A percentile compares a stretch with the other conserved stretches of the same genome.
phyloP scores from a whole-genome alignment of 2,113 vertebrate species.

The Malurus melanocephalus region DNA sequence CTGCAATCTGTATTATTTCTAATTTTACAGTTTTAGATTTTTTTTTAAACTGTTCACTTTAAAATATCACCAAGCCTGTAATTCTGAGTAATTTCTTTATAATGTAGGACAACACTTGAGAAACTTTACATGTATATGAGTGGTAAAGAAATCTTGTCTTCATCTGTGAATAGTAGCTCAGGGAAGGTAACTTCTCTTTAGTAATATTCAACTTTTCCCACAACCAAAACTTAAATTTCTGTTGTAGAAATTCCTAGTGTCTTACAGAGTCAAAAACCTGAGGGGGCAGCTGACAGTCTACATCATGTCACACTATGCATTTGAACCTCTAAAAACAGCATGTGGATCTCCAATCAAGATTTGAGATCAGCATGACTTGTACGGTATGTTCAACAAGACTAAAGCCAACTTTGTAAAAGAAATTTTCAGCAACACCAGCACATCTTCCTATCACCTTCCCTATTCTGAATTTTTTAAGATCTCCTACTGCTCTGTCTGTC shows the following conservation, averaged over 20 bases:
- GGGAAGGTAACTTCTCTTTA: background rate
- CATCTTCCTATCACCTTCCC: background rate
- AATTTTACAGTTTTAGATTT: background rate
- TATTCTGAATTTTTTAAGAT: background rate
- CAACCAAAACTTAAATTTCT: background rate
- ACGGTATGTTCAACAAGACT: background rate
- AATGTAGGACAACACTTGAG: background rate
- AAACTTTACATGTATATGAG: background rate
- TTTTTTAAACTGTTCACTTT: conserved; percentile 2
- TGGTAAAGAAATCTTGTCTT: background rate
- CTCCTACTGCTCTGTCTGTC: background rate
- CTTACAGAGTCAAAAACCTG: background rate
- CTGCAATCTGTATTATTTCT: background rate
- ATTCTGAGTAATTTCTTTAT: background rate
- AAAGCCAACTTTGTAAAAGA: background rate
- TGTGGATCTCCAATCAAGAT: background rate
- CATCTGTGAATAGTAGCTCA: background rate
- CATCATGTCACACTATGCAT: background rate
- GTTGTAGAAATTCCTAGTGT: background rate
- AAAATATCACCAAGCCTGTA: background rate
- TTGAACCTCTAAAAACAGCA: background rate
- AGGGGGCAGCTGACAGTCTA: background rate
- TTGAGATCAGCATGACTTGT: background rate
- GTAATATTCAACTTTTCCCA: background rate
- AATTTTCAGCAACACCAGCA: background rate